Base-by-base conservation (phyloP, 2,888 invertebrate genomes). In the Xanthia togata region DNA sequence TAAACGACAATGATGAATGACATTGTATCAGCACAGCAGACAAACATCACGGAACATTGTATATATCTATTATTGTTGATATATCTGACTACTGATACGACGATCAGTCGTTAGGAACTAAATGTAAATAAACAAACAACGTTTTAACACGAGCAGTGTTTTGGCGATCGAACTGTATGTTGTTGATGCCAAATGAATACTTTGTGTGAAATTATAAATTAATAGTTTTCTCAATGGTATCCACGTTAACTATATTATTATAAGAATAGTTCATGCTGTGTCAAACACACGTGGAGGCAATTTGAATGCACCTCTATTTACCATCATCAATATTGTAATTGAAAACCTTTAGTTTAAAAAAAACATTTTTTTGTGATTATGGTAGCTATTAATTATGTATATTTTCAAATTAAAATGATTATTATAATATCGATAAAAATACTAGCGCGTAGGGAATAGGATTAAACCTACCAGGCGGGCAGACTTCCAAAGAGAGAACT, bases 141-240 rank as follows among this genome's bases (percentile, higher is more conserved):
- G 41, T 62, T 60, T 20, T 4, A 35, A 78, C 78, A 81, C 78
- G 78, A 65, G 84, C 35, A 9, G 12, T 70, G 73, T 72, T 64
- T 81, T 83, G 83, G 81, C 81, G 60, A 44, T 31, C 55, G 35
- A 53, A 65, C 4, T n/a, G 41, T 1, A 8, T 68, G 65, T 65
- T 63, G 70, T 60, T 83, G n/a, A n/a, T n/a, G 83, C 83, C 84
- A 83, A 84, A 72, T 20, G 6, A 64, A 47, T 44, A 79, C 23
- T 50, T 38, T 31, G 50, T 38, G 53, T 65, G 71, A 64, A 64
- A 59, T 53, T 59, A 11, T 65, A 55, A 50, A 31, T 31, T 44
- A 47, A 31, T 11, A 17, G 44, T n/a, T 62, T 73, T 60, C 20
- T 23, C 17, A 23, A 14, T 31, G 26, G 17, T 50, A 35, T 55